Evolutionary conservation across 1,140 invertebrate species (phyloP).

Genomic region (Drosophila melanica): DNA sequence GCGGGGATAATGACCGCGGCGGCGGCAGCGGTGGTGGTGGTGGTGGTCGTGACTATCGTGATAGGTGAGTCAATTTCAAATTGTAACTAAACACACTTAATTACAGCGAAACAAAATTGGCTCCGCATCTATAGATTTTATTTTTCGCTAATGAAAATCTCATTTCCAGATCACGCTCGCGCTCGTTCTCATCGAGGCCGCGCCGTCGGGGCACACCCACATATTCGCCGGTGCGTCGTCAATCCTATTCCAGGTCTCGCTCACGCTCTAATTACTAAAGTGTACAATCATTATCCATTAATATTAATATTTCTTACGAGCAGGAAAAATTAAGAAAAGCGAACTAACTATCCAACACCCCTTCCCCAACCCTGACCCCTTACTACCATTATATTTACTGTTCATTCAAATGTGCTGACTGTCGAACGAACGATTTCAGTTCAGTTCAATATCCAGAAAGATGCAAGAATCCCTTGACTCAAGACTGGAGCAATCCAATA

Average conservation of each 20-base stretch:
- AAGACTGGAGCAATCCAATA: constrained; percentile 27
- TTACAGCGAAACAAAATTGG: not conserved
- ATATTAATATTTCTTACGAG: constrained; percentile 74
- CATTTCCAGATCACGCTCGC: constrained; percentile 87
- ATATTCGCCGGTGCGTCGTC: constrained; percentile 93
- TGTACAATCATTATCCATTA: constrained; percentile 74
- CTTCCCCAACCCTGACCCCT: not conserved
- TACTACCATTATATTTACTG: constrained; percentile 28
- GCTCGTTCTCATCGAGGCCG: constrained; percentile 90
- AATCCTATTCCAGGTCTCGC: constrained; percentile 91
- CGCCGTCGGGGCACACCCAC: constrained; percentile 89
- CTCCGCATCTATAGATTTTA: not conserved
- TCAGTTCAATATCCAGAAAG: constrained; percentile 26
- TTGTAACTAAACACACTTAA: not conserved
- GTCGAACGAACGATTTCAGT: constrained; percentile 15
- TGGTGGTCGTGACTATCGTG: constrained; percentile 82
- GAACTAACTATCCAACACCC: constrained; percentile 56
- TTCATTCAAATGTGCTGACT: constrained; percentile 48
- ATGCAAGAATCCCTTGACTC: constrained; percentile 15
- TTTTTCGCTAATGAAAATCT: constrained; percentile 2
- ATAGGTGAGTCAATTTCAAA: constrained; percentile 66
- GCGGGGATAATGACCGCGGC: constrained; percentile 86
- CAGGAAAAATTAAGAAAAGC: constrained; percentile 71
- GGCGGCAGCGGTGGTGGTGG: constrained; percentile 86
- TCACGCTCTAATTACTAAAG: constrained; percentile 85